Conservation (phyloP, 2,797 vertebrate species). For the Morus bassanus region DNA sequence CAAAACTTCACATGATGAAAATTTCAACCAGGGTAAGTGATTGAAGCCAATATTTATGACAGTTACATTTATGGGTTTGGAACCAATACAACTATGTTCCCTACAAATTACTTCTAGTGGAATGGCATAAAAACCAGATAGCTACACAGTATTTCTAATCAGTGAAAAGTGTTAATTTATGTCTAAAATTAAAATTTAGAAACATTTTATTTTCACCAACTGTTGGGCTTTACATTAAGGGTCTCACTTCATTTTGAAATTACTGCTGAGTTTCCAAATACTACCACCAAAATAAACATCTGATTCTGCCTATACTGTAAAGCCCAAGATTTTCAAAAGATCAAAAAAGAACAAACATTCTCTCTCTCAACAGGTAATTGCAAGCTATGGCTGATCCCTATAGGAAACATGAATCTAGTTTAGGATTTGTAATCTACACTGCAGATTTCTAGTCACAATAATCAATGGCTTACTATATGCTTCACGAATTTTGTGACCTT, state of each 20-base stretch:
- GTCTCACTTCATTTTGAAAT: neutral
- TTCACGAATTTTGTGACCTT: constrained; percentile 87
- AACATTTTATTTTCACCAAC: neutral
- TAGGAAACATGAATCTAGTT: neutral
- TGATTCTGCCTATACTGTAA: constrained; percentile 48
- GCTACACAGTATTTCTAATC: neutral
- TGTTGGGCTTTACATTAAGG: neutral
- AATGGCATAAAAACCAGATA: neutral
- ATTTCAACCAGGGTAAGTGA: neutral
- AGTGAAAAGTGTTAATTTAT: neutral
- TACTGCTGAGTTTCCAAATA: neutral
- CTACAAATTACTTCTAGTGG: neutral
- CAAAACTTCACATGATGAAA: neutral
- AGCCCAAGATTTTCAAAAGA: neutral
- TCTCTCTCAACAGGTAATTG: constrained; percentile 46
- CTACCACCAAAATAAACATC: constrained; percentile 31
- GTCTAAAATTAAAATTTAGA: neutral
- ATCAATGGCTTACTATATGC: constrained; percentile 79
- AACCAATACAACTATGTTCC: neutral
- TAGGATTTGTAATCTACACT: neutral
- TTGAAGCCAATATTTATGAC: neutral
- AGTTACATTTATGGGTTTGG: neutral
- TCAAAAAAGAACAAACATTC: neutral
- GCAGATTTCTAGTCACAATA: constrained; percentile 59
- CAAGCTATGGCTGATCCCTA: neutral